Base-by-base conservation (phyloP, 2,113 vertebrate genomes). In the Clarias gariepinus region DNA sequence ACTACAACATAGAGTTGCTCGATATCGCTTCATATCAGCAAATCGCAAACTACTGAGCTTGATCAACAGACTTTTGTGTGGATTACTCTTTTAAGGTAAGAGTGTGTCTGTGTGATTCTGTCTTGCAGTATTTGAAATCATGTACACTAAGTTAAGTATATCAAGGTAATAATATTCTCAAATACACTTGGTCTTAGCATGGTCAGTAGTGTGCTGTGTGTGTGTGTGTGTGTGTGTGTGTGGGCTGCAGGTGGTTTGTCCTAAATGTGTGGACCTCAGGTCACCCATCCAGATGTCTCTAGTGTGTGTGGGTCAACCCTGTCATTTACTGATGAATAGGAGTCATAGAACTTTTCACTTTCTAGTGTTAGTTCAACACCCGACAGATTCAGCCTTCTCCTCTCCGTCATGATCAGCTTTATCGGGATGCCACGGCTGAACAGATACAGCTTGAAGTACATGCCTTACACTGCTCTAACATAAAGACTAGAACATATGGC, bases 1-100 rank as follows among this genome's bases (percentile, higher is more conserved):
- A 11, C 5, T 58, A 66, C 41, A 64, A 55, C 87, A 63, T 30
- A 84, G 90, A 81, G 88, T 84, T 87, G 23, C n/a, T 76, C 3
- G 33, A 81, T 81, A 66, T 60, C 63, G 55, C 64, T 81, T 76
- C 23, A 57, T 19, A 41, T 83, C 28, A 73, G 18, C 58, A 13
- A 60, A 58, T 76, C 58, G 76, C 47, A 66, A 9, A 52, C 11
- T 36, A 71, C 71, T 87, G 82, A 88, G 69, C 78, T 81, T 85
- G 76, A 87, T 82, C 82, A 78, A 64, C 52, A 77, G 55, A 82
- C 90, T 55, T 66, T 60, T 69, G 73, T 21, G 23, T 82, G 83
- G 80, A 60, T 74, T 66, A 85, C 90, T 76, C 33, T 86, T 80
- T 30, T 91, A 89, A 95, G 94, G 95, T 95, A 92, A 86, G 88